A percentile compares a stretch with the other conserved stretches of the same genome.
These are phyloP conservation scores for Volucella inanis DNA, from an alignment of 2,888 invertebrate species.

Conservation along the genomic window DNA sequence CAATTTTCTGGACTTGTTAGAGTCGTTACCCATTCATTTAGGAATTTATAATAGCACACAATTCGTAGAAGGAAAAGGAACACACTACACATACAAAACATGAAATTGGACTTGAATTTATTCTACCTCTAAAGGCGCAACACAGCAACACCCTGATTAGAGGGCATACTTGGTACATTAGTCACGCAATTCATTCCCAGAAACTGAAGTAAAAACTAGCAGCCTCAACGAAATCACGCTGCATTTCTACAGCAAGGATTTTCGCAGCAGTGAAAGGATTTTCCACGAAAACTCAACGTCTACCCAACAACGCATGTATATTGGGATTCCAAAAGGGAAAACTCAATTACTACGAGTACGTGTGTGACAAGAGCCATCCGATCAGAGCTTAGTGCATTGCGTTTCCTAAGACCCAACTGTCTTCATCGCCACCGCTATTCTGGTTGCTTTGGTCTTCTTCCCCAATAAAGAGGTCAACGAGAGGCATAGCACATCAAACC, in stretches of 20 bases:
- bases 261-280: not conserved
- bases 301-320: slow-evolving; percentile 19
- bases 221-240: not conserved
- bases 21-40: too few species aligned
- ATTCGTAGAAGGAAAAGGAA: too few species aligned
- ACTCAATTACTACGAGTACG: slow-evolving; percentile 30
- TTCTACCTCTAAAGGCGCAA: not conserved
- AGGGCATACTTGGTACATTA: slow-evolving; percentile 62
- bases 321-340: slow-evolving; percentile 23
- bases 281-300: not conserved
- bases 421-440: too few species aligned
- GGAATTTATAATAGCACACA: too few species aligned
- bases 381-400: too few species aligned
- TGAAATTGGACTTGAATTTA: too few species aligned
- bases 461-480: slow-evolving; percentile 67
- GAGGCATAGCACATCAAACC: slow-evolving; percentile 50
- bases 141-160: not conserved
- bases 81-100: too few species aligned
- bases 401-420: too few species aligned
- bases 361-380: slow-evolving; percentile 16
- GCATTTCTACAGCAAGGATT: too few species aligned
- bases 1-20: too few species aligned
- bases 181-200: slow-evolving; percentile 63
- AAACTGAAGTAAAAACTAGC: slow-evolving; percentile 28
- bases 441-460: not conserved